Conservation (phyloP, 2,888 invertebrate genomes). For the Nudaria mundana region DNA sequence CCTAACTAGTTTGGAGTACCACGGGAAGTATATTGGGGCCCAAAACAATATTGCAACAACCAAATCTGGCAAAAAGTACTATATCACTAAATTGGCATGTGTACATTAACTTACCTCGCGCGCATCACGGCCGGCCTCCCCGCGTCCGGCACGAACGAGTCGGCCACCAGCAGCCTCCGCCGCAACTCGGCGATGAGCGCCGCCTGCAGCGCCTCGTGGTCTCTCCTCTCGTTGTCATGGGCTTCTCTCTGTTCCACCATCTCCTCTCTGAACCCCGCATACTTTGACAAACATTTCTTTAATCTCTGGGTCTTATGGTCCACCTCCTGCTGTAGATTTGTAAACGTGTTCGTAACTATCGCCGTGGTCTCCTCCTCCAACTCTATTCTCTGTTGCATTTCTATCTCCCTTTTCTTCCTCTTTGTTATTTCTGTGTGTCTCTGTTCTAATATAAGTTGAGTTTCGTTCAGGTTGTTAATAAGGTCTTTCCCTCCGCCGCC, state of each 20-base stretch:
- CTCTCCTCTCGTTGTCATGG: constrained; percentile 94
- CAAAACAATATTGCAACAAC: too few species aligned
- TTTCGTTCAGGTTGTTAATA: constrained; percentile 96
- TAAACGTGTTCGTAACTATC: constrained; percentile 94
- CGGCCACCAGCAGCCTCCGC: constrained; percentile 91
- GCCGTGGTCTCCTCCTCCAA: constrained; percentile 95
- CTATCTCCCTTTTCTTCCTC: constrained; percentile 91
- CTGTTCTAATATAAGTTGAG: constrained; percentile 93
- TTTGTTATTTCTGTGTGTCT: constrained; percentile 92
- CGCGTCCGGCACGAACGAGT: constrained; percentile 91
- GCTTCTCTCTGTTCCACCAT: constrained; percentile 84
- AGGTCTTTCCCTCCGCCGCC: constrained; percentile 93
- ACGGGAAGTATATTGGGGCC: too few species aligned
- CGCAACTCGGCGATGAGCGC: constrained; percentile 95
- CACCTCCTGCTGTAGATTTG: constrained; percentile 96
- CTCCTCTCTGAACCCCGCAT: constrained; percentile 82
- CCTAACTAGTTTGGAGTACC: too few species aligned
- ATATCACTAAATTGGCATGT: too few species aligned
- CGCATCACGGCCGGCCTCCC: constrained; percentile 60
- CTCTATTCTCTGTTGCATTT: constrained; percentile 97
- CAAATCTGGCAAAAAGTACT: too few species aligned
- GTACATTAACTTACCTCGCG: constrained; percentile 82
- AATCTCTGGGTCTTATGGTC: constrained; percentile 93
- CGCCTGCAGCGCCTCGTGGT: constrained; percentile 90
- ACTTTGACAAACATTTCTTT: constrained; percentile 86